Conservation (phyloP, 1,140 invertebrate species). For the Bombus waltoni region DNA sequence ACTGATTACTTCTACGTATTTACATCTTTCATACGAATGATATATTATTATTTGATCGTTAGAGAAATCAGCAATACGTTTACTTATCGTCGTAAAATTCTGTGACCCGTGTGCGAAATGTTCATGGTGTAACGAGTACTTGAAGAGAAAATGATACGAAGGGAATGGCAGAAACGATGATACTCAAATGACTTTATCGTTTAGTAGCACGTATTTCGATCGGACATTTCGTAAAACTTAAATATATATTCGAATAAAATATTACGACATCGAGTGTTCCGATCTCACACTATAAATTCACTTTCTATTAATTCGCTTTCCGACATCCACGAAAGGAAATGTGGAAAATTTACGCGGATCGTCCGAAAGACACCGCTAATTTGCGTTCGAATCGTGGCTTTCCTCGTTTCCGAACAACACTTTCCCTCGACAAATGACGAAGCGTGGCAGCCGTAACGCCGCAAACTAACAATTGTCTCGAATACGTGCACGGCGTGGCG, state of each 20-base stretch:
- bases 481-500: background rate
- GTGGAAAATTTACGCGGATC: background rate
- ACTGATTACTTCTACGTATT: background rate
- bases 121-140: background rate
- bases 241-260: too few relatives aligned
- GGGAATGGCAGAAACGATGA: background rate
- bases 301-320: background rate
- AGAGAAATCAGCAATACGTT: background rate
- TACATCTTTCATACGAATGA: background rate
- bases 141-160: background rate
- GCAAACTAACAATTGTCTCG: conserved; percentile 5
- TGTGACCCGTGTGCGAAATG: background rate
- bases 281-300: fast-evolving
- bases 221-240: too few relatives aligned
- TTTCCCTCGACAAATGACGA: background rate
- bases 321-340: background rate
- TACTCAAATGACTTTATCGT: conserved; percentile 7
- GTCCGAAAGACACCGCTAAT: background rate
- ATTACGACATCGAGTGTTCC: background rate
- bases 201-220: background rate
- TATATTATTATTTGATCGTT: background rate
- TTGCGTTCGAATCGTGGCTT: background rate
- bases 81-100: background rate
- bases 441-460: background rate
- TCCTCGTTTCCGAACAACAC: background rate